Base-by-base conservation (phyloP, 1,140 invertebrate species). In the Orussus abietinus region DNA sequence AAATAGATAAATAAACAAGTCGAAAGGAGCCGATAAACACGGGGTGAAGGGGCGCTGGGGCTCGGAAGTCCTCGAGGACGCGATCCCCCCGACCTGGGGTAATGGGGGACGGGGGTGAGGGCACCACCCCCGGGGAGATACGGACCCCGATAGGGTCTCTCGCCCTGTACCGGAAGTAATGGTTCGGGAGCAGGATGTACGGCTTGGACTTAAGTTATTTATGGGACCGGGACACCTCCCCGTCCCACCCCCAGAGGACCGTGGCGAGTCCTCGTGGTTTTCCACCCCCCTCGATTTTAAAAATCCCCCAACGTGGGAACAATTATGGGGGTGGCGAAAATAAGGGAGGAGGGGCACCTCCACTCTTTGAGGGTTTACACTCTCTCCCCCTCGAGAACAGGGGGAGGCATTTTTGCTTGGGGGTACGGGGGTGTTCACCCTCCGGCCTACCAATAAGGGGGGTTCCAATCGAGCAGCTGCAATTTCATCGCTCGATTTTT, bases 151-250 rank as follows among this genome's bases (percentile, higher is more conserved):
- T n/a, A n/a, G n/a, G n/a, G n/a, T n/a, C n/a, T n/a, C n/a, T n/a
- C n/a, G 22, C 21, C 31, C 42, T 33, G 42, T 25, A 29, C 43
- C 36, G 45, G 42, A 49, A 49, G 46, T 48, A 53, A 41, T 38
- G 46, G 29, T 31, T 47, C 32, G 32, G 25, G 45, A 45, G 47
- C 44, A 50, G 45, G 44, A 59, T 53, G 43, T 57, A 59, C 37
- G 39, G 35, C 33, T 32, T 5, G 45, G 33, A 47, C 47, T 42
- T 41, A 36, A 43, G 47, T 57, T 59, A 56, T 59, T 59, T 59
- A 59, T 57, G 45, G 49, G 47, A 26, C 40, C 36, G 44, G 42
- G 45, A 55, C 52, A 44, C 38, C 42, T 15, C 30, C 18, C 19
- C 32, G 14, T 47, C 12, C 19, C 18, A 7, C 18, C 11, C n/a